Conservation (phyloP, 2,797 vertebrate species). For the Micromesistius poutassou region DNA sequence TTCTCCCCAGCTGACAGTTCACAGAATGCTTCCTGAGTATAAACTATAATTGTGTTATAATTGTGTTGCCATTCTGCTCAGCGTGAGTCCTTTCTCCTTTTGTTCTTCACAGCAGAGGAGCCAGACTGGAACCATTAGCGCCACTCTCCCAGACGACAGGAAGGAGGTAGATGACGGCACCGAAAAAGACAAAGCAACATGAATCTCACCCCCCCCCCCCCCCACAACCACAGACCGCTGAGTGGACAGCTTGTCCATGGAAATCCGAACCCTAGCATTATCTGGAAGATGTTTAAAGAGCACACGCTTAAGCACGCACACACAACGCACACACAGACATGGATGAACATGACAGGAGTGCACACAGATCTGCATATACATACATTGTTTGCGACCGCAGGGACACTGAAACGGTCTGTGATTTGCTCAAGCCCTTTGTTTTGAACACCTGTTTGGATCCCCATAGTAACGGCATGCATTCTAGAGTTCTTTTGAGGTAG, state of each 20-base stretch:
- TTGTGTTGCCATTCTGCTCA: slow-evolving; percentile 38
- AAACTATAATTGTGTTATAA: slow-evolving; percentile 9
- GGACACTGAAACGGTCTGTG: slow-evolving; percentile 65
- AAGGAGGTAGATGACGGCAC: slow-evolving; percentile 60
- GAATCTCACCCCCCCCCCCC: slow-evolving; percentile 31
- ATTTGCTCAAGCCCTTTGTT: slow-evolving; percentile 35
- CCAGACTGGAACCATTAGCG: slow-evolving; percentile 59
- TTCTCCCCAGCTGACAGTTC: slow-evolving; percentile 22
- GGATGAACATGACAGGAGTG: not conserved
- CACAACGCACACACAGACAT: slow-evolving; percentile 37
- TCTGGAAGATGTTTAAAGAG: slow-evolving; percentile 74
- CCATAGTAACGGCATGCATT: slow-evolving; percentile 80
- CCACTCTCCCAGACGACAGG: slow-evolving; percentile 61
- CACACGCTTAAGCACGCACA: slow-evolving; percentile 62
- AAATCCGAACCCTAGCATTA: slow-evolving; percentile 59
- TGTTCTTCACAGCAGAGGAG: slow-evolving; percentile 60
- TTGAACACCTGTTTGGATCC: slow-evolving; percentile 64
- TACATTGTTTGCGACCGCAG: slow-evolving; percentile 63
- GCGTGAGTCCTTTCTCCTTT: slow-evolving; percentile 50
- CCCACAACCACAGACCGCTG: slow-evolving; percentile 49
- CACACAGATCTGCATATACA: slow-evolving; percentile 36
- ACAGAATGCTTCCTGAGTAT: slow-evolving; percentile 16
- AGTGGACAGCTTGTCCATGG: slow-evolving; percentile 56
- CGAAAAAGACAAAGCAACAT: slow-evolving; percentile 67
- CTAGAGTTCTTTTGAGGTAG: slow-evolving; percentile 76